Evolutionary conservation across 1,140 invertebrate species (phyloP), one percentile per base, ranked within the genome.

Genomic region (Meteorus sp.): DNA sequence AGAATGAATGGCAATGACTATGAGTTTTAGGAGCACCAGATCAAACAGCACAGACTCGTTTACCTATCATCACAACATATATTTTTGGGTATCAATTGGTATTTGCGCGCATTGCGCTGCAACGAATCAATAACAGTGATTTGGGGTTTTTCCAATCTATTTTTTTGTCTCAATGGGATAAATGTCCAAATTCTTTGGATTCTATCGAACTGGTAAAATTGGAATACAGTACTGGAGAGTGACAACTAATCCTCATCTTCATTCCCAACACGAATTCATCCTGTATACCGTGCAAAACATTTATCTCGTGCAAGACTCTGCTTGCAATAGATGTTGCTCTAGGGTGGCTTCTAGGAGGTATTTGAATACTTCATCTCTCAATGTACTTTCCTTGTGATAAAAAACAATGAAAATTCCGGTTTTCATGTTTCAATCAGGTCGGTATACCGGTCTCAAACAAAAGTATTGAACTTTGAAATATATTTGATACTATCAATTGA

Each of bases 41-140:
- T 41, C 31, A 50, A n/a, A 25, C 29, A 15, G 23, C 31, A 5
- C 29, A 58, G 6, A n/a, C n/a, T n/a, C n/a, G n/a, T n/a, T n/a
- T n/a, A n/a, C n/a, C n/a, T n/a, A n/a, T 39, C 17, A n/a, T 13
- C 17, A 1, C 13, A 15, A 39, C 6, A 11, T 11, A 15, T 39
- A 11, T 39, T 39, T 3, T 15, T 39, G 17, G 13, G 6, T 15
- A 19, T 45, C 2, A 33, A 31, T 27, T 17, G 35, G 31, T 22
- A 35, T 27, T 57, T 48, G 60, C 60, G 60, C 60, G 60, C 60
- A 31, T 19, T 29, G 55, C 55, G 60, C 60, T 48, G 60, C 60
- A 29, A 29, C 9, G 27, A 29, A 29, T 29, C 27, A 9, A 29
- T 29, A 9, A 9, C 4, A 29, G 4, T 29, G 27, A 29, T 29